Conservation (phyloP, 1,140 invertebrate species). For the Danaus melanippus region DNA sequence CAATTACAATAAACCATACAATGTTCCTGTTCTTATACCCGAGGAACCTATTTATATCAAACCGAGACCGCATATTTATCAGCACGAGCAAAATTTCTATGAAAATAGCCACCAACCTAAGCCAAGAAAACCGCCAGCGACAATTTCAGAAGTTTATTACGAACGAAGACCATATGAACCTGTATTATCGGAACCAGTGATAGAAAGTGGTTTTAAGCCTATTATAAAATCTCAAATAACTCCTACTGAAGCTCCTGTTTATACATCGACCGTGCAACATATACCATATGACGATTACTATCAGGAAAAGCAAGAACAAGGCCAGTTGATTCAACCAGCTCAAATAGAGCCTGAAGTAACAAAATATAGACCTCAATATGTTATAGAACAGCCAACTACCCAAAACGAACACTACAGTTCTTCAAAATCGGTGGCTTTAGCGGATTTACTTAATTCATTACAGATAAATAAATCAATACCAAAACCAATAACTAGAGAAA, state of each 20-base stretch:
- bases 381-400: slow-evolving; percentile 35
- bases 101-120: slow-evolving; percentile 32
- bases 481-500: slow-evolving; percentile 80
- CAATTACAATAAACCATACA: slow-evolving; percentile 32
- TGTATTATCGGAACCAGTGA: slow-evolving; percentile 33
- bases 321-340: slow-evolving; percentile 21
- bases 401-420: slow-evolving; percentile 25
- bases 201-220: slow-evolving; percentile 63
- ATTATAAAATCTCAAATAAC: slow-evolving; percentile 37
- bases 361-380: slow-evolving; percentile 36
- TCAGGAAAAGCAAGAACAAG: slow-evolving; percentile 25
- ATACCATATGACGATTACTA: slow-evolving; percentile 19
- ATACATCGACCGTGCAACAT: slow-evolving; percentile 20
- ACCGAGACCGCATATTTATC: slow-evolving; percentile 32
- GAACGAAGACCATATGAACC: slow-evolving; percentile 36
- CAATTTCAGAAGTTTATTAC: slow-evolving; percentile 54
- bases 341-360: slow-evolving; percentile 18
- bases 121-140: slow-evolving; percentile 42
- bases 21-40: slow-evolving; percentile 24
- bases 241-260: slow-evolving; percentile 30
- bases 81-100: slow-evolving; percentile 32
- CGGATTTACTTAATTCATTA: slow-evolving; percentile 74
- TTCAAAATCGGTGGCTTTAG: slow-evolving; percentile 37
- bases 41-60: slow-evolving; percentile 49
- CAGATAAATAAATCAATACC: slow-evolving; percentile 82